Base-by-base conservation (phyloP, 2,888 invertebrate genomes). In the Hydraecia micacea region DNA sequence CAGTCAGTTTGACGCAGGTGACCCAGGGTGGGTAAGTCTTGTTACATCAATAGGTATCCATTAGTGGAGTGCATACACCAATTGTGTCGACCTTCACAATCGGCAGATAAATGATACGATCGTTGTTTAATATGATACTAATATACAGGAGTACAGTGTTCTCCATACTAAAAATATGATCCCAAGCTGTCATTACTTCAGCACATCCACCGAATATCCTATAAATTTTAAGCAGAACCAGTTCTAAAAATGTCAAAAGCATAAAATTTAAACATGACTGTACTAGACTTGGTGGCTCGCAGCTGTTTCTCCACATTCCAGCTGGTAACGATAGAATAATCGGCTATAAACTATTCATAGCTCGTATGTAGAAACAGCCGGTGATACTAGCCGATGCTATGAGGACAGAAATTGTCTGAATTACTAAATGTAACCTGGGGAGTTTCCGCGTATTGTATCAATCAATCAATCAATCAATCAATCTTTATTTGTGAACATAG, bases 271-370 rank as follows among this genome's bases (percentile, higher is more conserved):
- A 83, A 84, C 60, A 70, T 46, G 52, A 71, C 21, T 55, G 32
- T 68, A 80, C 58, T 67, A 65, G 60, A 76, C 67, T 46, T 49
- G 76, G 28, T 67, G 63, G 52, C 65, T 62, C 42, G 13, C 89
- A 89, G 86, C 86, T 89, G 89, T 77, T 69, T 21, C 71, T 73
- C 65, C 68, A 83, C 74, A 79, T 68, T 70, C 60, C 63, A 79
- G 68, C 80, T 71, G 76, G 83, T 80, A 89, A 84, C 84, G 84
- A 83, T 76, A 80, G 72, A 84, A 88, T 89, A 88, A 88, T 86
- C 82, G 81, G 73, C 82, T 80, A 86, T 88, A 89, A 88, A 89
- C 83, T 88, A 88, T 88, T 88, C 89, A 86, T 79, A 75, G 69
- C 76, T 60, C 74, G 87, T 85, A 75, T 75, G 66, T 67, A 63